Evolutionary conservation across 1,140 invertebrate genomes (phyloP), one percentile per base, ranked within the genome.

Genomic region (Drosophila albomicans): DNA sequence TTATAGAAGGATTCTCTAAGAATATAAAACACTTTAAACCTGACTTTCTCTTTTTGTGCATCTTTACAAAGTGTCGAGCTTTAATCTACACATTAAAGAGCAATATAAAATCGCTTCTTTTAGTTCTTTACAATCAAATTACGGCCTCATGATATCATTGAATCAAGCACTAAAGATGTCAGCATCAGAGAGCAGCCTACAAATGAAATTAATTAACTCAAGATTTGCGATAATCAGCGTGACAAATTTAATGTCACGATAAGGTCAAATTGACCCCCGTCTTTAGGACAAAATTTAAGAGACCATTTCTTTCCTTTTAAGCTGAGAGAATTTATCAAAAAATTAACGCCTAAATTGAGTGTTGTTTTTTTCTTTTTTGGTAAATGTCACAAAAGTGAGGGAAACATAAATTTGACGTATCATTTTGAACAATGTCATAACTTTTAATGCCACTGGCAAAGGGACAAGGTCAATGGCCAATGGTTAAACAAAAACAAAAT

Each of bases 361-460:
- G 20, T 25, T 45, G 32, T 59, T 52, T 30, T 32, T 69, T 54
- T 46, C 2, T 38, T 38, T 38, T 38, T 38, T 38, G 1, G 6
- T 38, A 10, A 38, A 8, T 35, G 16, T 41, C 30, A 73, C 54
- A 64, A 76, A 75, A 61, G 63, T 32, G 20, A n/a, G 7, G n/a
- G 38, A 56, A 46, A 54, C 48, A 63, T 52, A 45, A 54, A 45
- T 67, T 73, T 77, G 65, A 66, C 65, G 62, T 75, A 75, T 85
- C 81, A 81, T 85, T 81, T 81, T 61, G 74, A 41, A 71, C 43
- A 78, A 73, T 79, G 77, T 79, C 80, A 75, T 72, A 84, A 78
- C 57, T 61, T 75, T 66, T 43, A 52, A 13, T 15, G 49, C 41
- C 54, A 46, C 38, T 48, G 20, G 56, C 67, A 54, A 54, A n/a